Percentiles rank a stretch among this genome's conserved stretches.
Conservation (phyloP, 2,888 invertebrate genomes). For the Tiliacea citrago region DNA sequence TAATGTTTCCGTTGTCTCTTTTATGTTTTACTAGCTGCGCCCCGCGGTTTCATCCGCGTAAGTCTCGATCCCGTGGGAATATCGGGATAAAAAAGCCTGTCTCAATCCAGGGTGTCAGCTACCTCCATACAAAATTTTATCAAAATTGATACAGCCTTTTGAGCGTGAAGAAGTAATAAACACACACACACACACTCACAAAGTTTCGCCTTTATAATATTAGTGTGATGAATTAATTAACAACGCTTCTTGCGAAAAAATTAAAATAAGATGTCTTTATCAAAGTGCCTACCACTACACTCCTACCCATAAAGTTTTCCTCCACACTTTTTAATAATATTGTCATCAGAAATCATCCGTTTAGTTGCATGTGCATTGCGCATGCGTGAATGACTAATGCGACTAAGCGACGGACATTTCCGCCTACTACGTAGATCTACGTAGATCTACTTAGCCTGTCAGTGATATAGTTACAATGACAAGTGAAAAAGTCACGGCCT, state of each 20-base stretch:
- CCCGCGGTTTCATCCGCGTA: too few relatives aligned
- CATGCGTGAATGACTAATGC: conserved; percentile 14
- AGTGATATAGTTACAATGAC: conserved; percentile 3
- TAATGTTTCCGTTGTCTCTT: conserved; percentile 20
- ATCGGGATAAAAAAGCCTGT: too few relatives aligned
- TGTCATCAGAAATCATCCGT: neutral
- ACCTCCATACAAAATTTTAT: too few relatives aligned
- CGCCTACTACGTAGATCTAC: conserved; percentile 12
- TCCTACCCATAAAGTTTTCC: neutral
- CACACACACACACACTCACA: too few relatives aligned
- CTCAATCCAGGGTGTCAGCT: too few relatives aligned
- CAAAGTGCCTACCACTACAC: neutral
- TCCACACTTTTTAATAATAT: neutral
- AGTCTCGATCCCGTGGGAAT: too few relatives aligned
- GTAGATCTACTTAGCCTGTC: conserved; percentile 16
- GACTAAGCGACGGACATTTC: conserved; percentile 18
- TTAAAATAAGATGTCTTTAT: neutral
- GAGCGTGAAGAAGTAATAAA: too few relatives aligned
- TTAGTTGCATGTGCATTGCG: conserved; percentile 5
- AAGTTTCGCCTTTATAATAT: too few relatives aligned
- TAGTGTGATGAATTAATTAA: too few relatives aligned
- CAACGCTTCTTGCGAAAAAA: neutral
- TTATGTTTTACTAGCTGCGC: too few relatives aligned
- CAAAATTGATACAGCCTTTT: too few relatives aligned
- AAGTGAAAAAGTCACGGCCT: neutral